These are phyloP conservation scores for Eretmochelys imbricata DNA, from an alignment of 2,113 vertebrate species.

Conservation along the genomic window DNA sequence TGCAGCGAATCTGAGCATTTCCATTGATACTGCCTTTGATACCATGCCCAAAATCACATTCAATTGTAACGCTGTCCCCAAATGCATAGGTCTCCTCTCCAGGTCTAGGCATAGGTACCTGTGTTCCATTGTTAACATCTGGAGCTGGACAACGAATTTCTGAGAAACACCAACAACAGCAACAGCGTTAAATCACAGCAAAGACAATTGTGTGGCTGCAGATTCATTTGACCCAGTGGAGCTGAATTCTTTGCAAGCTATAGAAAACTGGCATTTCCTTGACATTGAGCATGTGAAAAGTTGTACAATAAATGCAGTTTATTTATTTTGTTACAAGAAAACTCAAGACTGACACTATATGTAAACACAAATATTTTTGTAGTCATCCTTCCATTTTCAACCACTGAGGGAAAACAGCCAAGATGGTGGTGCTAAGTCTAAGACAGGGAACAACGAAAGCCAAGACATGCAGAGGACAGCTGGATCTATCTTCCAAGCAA, in stretches of 20 bases:
- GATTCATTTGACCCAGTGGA: neutral
- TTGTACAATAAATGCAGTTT: no score
- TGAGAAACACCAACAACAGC: neutral
- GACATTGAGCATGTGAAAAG: neutral
- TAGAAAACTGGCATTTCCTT: no score
- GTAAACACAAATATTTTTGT: neutral
- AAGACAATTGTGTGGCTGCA: neutral
- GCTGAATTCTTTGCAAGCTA: rapidly evolving
- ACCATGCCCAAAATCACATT: neutral
- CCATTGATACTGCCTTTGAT: rapidly evolving
- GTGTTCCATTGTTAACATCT: neutral
- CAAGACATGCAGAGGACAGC: neutral
- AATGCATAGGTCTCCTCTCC: rapidly evolving
- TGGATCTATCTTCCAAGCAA: neutral
- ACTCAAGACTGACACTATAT: neutral
- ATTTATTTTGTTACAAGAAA: neutral
- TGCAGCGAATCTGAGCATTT: rapidly evolving
- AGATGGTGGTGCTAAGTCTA: neutral
- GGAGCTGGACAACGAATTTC: neutral
- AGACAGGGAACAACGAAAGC: neutral
- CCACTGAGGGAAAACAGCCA: neutral
- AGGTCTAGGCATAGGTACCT: rapidly evolving
- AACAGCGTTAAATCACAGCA: rapidly evolving
- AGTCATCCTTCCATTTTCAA: neutral
- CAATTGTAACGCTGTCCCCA: rapidly evolving